Evolutionary conservation across 2,888 invertebrate species (phyloP).

Genomic region (Mycogona germanica): DNA sequence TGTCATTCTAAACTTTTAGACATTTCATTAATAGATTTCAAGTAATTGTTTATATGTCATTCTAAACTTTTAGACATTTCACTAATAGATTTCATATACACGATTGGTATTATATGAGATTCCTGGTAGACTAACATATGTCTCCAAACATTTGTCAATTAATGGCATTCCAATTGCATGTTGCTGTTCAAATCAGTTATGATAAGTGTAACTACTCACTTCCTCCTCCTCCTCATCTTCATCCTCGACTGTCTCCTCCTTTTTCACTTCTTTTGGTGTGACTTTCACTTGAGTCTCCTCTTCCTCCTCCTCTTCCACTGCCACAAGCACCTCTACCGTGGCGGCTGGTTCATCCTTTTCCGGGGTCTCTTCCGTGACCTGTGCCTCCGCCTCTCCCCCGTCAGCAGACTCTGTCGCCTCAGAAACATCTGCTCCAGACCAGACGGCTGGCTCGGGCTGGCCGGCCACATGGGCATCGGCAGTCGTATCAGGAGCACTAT

Average conservation of each 20-base stretch:
- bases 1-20: no score
- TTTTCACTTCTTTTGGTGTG: constrained; percentile 1
- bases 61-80: no score
- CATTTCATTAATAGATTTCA: no score
- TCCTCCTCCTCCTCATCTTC: constrained; percentile 3
- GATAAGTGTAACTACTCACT: no score
- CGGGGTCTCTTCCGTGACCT: constrained; percentile 6
- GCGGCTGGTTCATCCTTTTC: background rate
- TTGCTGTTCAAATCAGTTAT: no score
- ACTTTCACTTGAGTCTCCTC: constrained; percentile 1
- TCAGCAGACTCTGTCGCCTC: background rate
- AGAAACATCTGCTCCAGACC: no score
- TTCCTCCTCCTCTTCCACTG: constrained; percentile 10
- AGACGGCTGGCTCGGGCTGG: background rate
- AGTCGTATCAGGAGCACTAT: background rate
- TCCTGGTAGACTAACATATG: no score
- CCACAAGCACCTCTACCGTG: constrained; percentile 3
- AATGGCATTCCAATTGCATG: no score
- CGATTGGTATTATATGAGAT: no score
- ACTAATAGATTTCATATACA: no score
- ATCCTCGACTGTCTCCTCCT: constrained; percentile 6
- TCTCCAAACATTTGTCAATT: no score
- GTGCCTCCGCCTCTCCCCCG: background rate
- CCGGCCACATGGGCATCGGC: background rate
- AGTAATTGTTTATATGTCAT: no score